Conservation (phyloP, 64 coral and sea anemone genomes). For the Actinia equina region DNA sequence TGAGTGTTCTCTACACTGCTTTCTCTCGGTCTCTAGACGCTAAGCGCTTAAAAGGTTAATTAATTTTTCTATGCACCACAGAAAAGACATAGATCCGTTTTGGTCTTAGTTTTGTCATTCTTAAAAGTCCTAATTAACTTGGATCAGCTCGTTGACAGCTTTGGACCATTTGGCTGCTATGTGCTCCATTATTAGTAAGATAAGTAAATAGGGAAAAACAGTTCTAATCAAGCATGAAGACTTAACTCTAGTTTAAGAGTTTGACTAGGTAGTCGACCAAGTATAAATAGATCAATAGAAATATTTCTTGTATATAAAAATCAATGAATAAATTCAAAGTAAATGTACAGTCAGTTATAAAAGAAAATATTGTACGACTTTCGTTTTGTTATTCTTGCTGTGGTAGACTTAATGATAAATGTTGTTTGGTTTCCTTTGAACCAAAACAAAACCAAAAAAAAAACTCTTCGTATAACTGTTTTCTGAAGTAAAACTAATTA, state of each 20-base stretch:
- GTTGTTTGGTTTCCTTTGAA: background rate
- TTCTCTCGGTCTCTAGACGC: background rate
- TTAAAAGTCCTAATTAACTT: conserved; percentile 62
- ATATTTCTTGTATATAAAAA: background rate
- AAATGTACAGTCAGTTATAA: background rate
- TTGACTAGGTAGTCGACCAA: background rate
- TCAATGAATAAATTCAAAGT: background rate
- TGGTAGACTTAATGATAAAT: background rate
- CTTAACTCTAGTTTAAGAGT: background rate
- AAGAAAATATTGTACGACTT: background rate
- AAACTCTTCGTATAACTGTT: too few relatives aligned
- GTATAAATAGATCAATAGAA: background rate
- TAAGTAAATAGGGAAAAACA: background rate
- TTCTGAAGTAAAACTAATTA: too few relatives aligned
- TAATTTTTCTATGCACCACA: conserved; percentile 48
- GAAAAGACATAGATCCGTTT: conserved; percentile 37
- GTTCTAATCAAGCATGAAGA: background rate
- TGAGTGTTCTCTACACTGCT: background rate
- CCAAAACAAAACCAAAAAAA: too few relatives aligned
- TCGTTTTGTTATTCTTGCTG: background rate
- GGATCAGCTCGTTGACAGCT: conserved; percentile 43
- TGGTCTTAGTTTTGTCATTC: conserved; percentile 47
- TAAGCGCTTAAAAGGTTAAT: conserved; percentile 64
- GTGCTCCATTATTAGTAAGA: background rate
- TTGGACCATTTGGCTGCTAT: background rate